Percentiles rank a stretch among this genome's conserved stretches.
These are phyloP conservation scores for Gastrophryne carolinensis DNA, from an alignment of 2,797 vertebrate species.

Conservation along the genomic window DNA sequence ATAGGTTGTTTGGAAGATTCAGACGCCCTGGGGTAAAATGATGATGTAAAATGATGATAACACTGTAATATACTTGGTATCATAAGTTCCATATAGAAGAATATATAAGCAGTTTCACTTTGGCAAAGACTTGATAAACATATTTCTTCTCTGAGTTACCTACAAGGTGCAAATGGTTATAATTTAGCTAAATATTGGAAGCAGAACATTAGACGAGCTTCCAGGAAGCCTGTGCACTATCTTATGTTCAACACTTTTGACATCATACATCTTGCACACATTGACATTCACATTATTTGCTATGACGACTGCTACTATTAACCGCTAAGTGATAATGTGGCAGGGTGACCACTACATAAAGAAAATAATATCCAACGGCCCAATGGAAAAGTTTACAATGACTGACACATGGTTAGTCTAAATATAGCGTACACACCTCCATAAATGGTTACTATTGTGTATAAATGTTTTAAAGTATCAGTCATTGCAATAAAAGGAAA, in stretches of 20 bases:
- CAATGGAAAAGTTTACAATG: slow-evolving; percentile 14
- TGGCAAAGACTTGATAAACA: background rate
- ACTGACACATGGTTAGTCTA: slow-evolving; percentile 27
- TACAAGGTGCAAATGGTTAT: slow-evolving; percentile 22
- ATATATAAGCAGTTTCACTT: background rate
- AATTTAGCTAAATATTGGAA: slow-evolving; percentile 20
- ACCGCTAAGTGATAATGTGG: slow-evolving; percentile 24
- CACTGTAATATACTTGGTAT: background rate
- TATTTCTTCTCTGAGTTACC: background rate
- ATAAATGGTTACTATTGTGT: slow-evolving; percentile 17
- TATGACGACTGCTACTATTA: slow-evolving; percentile 39
- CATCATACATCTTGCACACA: slow-evolving; percentile 25
- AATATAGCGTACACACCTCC: slow-evolving; percentile 14
- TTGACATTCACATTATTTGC: slow-evolving; percentile 32
- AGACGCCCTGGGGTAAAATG: slow-evolving; percentile 53
- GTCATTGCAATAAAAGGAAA: background rate
- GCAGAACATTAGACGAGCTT: slow-evolving; percentile 1
- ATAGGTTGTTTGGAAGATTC: no score
- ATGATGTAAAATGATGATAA: background rate
- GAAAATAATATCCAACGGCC: slow-evolving; percentile 9
- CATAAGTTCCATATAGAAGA: background rate
- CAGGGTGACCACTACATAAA: slow-evolving; percentile 6
- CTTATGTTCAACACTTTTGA: slow-evolving; percentile 10
- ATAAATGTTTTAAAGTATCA: background rate
- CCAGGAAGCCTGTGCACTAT: background rate